Base-by-base conservation (phyloP, 2,113 vertebrate genomes). In the Embiotoca jacksoni region DNA sequence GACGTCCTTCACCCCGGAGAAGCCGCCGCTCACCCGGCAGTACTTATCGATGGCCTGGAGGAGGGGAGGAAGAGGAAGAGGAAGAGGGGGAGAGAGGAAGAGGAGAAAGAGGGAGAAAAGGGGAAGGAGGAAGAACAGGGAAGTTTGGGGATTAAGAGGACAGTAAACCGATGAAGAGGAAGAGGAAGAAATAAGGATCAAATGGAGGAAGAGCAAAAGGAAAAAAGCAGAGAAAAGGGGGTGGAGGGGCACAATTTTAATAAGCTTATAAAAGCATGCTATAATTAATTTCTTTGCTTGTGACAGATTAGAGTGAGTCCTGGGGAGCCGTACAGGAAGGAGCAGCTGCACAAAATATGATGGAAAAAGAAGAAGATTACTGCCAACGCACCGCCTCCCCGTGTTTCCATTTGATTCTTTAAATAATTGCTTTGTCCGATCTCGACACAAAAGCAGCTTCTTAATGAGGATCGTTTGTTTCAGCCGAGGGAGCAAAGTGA, bases 1-100 rank as follows among this genome's bases (percentile, higher is more conserved):
- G 14, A 99, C 98, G 70, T 99, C 98, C 91, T 99, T 99, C 79
- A 99, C 95, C 15, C 98, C 98, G 0, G 98, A 99, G 94, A 98
- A 99, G 1, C 98, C 98, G 14, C 98, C 96, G 3, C 95, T 98
- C 67, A 99, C 98, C 76, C 97, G 91, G 89, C 98, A 99, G 84
- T 97, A 97, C 72, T 98, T 98, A 70, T 99, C 97, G 72, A 99
- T 99, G 57, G 98, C 98, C 98, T 99, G 87, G 10, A 85, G 83
- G 86, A 58, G 30, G 44, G 0, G 8, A 14, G 9, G 58, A 33
- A 2, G 32, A 33, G 9, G 58, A 33, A 2, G 32, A 33, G 37
- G 5, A 10, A 37, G 6, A 0, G 36, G 30, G n/a, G 14, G 15
- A 54, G n/a, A 23, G 0, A 23, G 14, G 15, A 5, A 13, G 31